Evolutionary conservation across 2,888 invertebrate genomes (phyloP).

Genomic region (Rhamphomyia laevipes): DNA sequence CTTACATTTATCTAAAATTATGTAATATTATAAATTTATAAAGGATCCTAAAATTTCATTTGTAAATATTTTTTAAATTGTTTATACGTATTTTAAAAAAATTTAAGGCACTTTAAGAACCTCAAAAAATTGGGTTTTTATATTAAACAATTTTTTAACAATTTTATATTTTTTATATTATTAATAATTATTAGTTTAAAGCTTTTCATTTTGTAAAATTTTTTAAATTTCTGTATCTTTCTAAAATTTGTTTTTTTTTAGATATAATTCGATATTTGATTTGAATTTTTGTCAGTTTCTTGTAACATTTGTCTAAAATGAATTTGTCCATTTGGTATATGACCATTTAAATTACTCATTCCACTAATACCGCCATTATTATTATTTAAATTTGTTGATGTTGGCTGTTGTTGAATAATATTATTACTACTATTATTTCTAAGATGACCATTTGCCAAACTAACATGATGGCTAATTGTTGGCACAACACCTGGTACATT

Average conservation of each 20-base stretch:
- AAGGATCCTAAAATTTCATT: too few relatives aligned
- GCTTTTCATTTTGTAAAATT: neutral
- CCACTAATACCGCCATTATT: constrained; percentile 25
- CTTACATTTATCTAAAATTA: too few relatives aligned
- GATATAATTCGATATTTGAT: neutral
- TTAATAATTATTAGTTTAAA: neutral
- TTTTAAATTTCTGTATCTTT: neutral
- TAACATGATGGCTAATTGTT: constrained; percentile 38
- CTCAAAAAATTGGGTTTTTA: too few relatives aligned
- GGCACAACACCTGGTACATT: constrained; percentile 36
- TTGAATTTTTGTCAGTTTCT: constrained; percentile 28
- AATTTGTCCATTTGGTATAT: constrained; percentile 21
- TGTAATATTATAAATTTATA: too few relatives aligned
- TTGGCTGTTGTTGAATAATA: constrained; percentile 6
- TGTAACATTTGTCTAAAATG: constrained; percentile 35
- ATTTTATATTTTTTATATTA: too few relatives aligned
- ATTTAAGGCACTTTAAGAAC: too few relatives aligned
- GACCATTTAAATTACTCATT: constrained; percentile 18
- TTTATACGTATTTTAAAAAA: too few relatives aligned
- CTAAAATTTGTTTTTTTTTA: neutral
- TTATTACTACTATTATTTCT: constrained; percentile 21
- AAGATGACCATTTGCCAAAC: constrained; percentile 36
- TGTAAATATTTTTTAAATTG: too few relatives aligned
- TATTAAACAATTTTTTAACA: too few relatives aligned
- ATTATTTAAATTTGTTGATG: constrained; percentile 1